Evolutionary conservation across 2,113 vertebrate genomes (phyloP), one percentile per base, ranked within the genome.

Genomic region (Tiliqua scincoides): DNA sequence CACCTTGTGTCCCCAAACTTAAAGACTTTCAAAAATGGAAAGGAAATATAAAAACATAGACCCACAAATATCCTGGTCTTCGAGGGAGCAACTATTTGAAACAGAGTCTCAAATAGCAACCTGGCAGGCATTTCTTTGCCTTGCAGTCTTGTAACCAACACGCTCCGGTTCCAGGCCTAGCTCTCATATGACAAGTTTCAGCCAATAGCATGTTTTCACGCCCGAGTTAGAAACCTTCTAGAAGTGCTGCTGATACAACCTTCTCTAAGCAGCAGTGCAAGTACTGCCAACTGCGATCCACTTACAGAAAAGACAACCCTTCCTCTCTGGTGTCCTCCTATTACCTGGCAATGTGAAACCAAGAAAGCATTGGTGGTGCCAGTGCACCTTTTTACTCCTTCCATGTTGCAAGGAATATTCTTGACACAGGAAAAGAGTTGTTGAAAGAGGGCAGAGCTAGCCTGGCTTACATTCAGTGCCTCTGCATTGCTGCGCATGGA

Each of bases 181-280:
- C 7, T 89, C 82, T 89, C 67, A 0, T 0, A 21, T 40, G 1
- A 68, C 14, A 4, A n/a, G 30, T 77, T 84, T 86, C 70, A 82
- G 72, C 68, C 59, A 68, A 37, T 2, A 59, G 35, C 18, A 78
- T 12, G n/a, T 85, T 86, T 82, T 86, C 83, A 77, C 6, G 0
- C 0, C 20, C 37, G 74, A 89, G 52, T 3, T 77, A 68, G 6
- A 76, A 52, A 87, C n/a, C 57, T 71, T 77, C 35, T n/a, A 65
- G 61, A 87, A 87, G 35, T 65, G 15, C 63, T 65, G 15, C 63
- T 85, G 85, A 35, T 67, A 89, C 81, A 89, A 85, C 30, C 8
- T 82, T 82, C 40, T 30, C 25, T 54, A 65, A 82, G 62, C 65
- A 83, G 81, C 79, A 91, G 67, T 62, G 43, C 30, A 18, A 72